Conservation (phyloP, 2,113 vertebrate species). For the Nothocercus julius region DNA sequence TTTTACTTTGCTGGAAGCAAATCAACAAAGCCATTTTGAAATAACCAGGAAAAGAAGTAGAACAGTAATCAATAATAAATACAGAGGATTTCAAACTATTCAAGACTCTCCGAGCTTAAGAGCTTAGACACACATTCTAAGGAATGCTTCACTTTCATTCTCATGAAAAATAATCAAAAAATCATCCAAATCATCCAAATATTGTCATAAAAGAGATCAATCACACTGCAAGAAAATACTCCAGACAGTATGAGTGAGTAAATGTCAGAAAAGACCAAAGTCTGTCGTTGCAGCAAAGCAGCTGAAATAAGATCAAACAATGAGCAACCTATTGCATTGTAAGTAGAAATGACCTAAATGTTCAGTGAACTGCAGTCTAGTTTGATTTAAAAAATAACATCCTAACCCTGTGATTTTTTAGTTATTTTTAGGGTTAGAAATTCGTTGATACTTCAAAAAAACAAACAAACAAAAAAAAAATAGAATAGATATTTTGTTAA, state of each 20-base stretch:
- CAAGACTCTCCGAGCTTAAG: neutral
- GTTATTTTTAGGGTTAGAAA: neutral
- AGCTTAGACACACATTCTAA: neutral
- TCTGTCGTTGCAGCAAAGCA: neutral
- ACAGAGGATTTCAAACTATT: neutral
- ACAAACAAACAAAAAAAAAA: neutral
- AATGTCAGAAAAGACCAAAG: neutral
- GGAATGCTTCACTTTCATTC: neutral
- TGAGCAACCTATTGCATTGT: neutral
- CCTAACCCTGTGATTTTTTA: neutral
- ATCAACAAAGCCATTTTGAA: neutral
- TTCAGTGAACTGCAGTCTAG: neutral
- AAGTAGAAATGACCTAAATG: neutral
- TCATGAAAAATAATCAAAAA: neutral
- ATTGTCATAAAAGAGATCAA: neutral
- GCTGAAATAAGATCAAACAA: neutral
- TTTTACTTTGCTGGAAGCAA: neutral
- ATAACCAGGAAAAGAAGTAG: neutral
- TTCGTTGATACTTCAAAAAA: neutral
- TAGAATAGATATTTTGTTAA: neutral
- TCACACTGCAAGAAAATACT: neutral
- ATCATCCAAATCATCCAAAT: neutral
- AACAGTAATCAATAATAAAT: neutral
- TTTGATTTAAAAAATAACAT: neutral
- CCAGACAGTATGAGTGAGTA: neutral